A percentile compares a stretch with the other conserved stretches of the same genome.
phyloP scores from a whole-genome alignment of 35 echinoderm and acorn worm genomes.

The Strongylocentrotus purpuratus region DNA sequence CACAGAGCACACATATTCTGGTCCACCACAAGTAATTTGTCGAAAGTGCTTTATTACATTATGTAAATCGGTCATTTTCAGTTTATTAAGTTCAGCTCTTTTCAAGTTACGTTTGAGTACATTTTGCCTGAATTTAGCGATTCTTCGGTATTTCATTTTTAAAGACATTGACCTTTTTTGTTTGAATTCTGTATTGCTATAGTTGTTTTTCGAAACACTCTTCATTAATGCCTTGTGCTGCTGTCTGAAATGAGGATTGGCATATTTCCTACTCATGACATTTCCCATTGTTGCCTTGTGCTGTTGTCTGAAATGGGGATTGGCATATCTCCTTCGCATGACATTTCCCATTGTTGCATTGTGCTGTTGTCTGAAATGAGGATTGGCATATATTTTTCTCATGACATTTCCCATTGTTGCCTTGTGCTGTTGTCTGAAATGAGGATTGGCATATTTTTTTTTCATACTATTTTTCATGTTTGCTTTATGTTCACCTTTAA shows the following conservation, averaged over 20 bases:
- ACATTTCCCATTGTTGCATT: too few species aligned
- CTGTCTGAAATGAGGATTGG: not conserved
- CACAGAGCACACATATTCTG: constrained; percentile 67
- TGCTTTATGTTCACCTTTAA: not conserved
- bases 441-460: not conserved
- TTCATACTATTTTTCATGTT: not conserved
- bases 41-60: constrained; percentile 22
- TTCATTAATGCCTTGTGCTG: not conserved
- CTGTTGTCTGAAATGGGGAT: too few species aligned
- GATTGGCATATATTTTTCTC: too few species aligned
- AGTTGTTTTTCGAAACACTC: not conserved
- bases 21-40: constrained; percentile 54
- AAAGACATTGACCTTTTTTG: not conserved
- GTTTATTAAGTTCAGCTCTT: too few species aligned
- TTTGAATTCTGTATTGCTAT: not conserved
- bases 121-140: not conserved
- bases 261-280: too few species aligned
- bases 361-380: too few species aligned
- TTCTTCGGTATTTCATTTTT: not conserved
- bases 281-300: too few species aligned
- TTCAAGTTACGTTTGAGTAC: not conserved
- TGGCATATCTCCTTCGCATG: too few species aligned
- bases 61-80: not conserved
- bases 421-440: not conserved
- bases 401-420: too few species aligned